Evolutionary conservation across 2,888 invertebrate genomes (phyloP), one percentile per base, ranked within the genome.

Genomic region (Tanytarsus gracilentus): DNA sequence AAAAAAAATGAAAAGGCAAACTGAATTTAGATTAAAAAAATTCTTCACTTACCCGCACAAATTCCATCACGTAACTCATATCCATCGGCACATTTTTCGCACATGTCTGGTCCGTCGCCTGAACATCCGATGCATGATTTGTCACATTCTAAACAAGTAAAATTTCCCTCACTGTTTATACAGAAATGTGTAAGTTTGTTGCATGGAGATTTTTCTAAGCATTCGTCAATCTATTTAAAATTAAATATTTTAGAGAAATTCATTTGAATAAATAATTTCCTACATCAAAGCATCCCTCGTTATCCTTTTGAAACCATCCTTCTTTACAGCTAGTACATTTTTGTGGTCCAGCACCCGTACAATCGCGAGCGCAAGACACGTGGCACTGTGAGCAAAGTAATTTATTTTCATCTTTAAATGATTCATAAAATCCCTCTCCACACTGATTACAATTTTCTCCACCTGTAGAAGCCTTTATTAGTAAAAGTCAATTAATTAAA

Each of bases 51-150:
- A 79, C 88, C 83, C 63, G 85, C 76, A 73, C 94, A 94, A 64
- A 87, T 78, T 63, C 86, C 86, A 62, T 87, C 85, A 64, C 83
- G 80, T 63, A 83, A 77, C 8, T 78, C 76, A 70, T 80, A 91
- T 5, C 85, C 89, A 14, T 79, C 75, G 0, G 86, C 85, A 77
- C 96, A 96, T 68, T 81, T 77, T 27, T 78, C 76, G 72, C 96
- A 96, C 83, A 90, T 88, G 71, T 95, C 93, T 0, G 93, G 90
- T 0, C 95, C 95, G 72, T 91, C 91, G 0, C 92, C 92, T 58
- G 82, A 80, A 69, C 96, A 96, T 0, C 86, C 85, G 50, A 80
- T 74, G 69, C 95, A 96, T 0, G 93, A 81, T 66, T 79, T 82
- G 72, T 95, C 92, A 75, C 96, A 96, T 55, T 79, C 82, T 67